Base-by-base conservation (phyloP, 2,797 vertebrate genomes). In the Danionella dracula region DNA sequence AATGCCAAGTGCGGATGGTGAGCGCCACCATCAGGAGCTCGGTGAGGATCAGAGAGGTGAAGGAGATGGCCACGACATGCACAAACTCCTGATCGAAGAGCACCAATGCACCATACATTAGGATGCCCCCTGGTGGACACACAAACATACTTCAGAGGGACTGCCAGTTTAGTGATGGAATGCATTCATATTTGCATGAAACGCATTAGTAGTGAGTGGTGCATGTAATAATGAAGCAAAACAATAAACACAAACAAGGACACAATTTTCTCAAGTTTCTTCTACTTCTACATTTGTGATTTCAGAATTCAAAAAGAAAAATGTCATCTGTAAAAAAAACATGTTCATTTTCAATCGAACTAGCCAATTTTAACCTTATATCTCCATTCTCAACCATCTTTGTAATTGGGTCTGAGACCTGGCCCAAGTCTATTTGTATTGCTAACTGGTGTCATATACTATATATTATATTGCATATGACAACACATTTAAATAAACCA, bases 11-110 rank as follows among this genome's bases (percentile, higher is more conserved):
- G 1, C 96, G 86, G 70, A 99, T 81, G 1, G 93, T 96, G 75
- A 99, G 86, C 1, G 96, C 96, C 83, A 99, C 96, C 96, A 98
- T 99, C 78, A 99, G 91, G 78, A 99, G 92, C 84, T 99, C 96
- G 0, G 95, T 98, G 66, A 98, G 81, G 76, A 99, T 84, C 13
- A 99, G 92, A 1, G 96, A 94, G 1, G 96, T 98, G 89, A 98
- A 98, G 59, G 96, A 98, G 90, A 99, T 99, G 80, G 94, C 94
- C 69, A 99, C 95, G 1, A 99, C 96, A 0, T 98, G 96, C 32
- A 99, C 93, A 4, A 99, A 98, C 84, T 99, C 95, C 0, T 94
- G 94, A 83, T 99, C 97, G 9, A 99, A 99, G 31, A 99, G 92
- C 76, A 98, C 73, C 82, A 99, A 85, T 0, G 90, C 96, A 34